Evolutionary conservation across 2,797 vertebrate genomes (phyloP), one percentile per base, ranked within the genome.

Genomic region (Melanotaenia maccullochi): DNA sequence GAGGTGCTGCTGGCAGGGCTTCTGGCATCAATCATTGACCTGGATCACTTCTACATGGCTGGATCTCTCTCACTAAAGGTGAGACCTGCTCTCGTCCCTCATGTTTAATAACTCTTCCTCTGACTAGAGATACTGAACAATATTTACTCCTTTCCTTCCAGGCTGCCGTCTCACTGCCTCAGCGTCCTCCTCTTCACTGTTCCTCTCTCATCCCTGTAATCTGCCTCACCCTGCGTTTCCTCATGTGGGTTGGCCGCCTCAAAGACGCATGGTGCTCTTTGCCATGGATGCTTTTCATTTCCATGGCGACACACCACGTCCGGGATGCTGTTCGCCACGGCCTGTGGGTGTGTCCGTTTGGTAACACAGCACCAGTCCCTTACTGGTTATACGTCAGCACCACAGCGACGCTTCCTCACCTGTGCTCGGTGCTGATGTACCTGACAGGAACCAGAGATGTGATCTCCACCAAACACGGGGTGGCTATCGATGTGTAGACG

Each of bases 221-320:
- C 60, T 97, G 93, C 68, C 92, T 99, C 85, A 93, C 93, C 3
- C 90, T 99, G 36, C 97, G 96, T 81, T 90, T 97, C 73, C 87
- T 95, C 66, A 96, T 98, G 96, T 95, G 97, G 91, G 85, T 96
- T 42, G 94, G 96, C 65, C 96, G 94, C 76, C 95, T 99, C 77
- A 98, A 97, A 83, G 96, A 97, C 61, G 96, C 96, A 0, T 99
- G 97, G 97, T 97, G 96, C 90, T 97, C 97, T 83, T 92, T 99
- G 84, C 98, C 98, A 1, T 99, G 97, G 97, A 97, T 99, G 96
- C 85, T 99, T 28, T 97, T 98, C 76, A 93, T 99, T 67, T 96
- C 97, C 54, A 96, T 97, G 95, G 95, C 95, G 4, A 97, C 98
- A 1, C 98, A 99, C 88, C 98, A 99, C 4, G 66, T 99, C 38